Evolutionary conservation across 2,113 vertebrate genomes (phyloP).

Genomic region (Dermatemys mawii): DNA sequence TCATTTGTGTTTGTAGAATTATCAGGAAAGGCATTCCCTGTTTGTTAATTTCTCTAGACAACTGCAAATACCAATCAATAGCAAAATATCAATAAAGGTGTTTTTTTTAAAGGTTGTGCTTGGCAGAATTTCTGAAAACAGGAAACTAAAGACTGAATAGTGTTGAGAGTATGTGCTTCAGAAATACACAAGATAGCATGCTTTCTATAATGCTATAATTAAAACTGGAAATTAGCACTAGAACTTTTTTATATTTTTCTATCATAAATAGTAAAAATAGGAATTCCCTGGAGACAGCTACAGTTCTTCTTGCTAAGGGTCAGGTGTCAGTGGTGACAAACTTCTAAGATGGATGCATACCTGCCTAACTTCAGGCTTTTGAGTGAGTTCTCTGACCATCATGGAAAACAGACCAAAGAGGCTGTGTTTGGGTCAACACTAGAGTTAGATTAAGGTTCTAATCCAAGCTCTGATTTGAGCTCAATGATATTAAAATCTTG

Average conservation of each 20-base stretch:
- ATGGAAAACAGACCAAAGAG: neutral
- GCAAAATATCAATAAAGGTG: conserved; percentile 26
- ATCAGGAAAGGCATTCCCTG: neutral
- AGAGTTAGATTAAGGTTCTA: neutral
- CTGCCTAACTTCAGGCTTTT: neutral
- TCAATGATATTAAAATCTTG: rapidly evolving
- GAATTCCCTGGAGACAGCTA: neutral
- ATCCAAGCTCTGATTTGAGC: neutral
- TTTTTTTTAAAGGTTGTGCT: too few species aligned
- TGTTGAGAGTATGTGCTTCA: neutral
- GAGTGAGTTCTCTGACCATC: neutral
- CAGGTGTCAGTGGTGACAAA: neutral
- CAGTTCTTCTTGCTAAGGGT: neutral
- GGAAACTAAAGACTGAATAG: conserved; percentile 9
- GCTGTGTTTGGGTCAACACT: neutral
- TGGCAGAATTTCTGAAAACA: neutral
- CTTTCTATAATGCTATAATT: neutral
- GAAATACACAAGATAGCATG: neutral
- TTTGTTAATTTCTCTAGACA: conserved; percentile 1
- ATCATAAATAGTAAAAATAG: neutral
- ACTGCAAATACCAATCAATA: conserved; percentile 8
- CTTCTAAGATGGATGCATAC: neutral
- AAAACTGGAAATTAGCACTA: neutral
- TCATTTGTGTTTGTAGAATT: neutral
- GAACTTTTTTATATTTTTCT: neutral